Base-by-base conservation (phyloP, 2,888 invertebrate genomes). In the Drosophila rubida region DNA sequence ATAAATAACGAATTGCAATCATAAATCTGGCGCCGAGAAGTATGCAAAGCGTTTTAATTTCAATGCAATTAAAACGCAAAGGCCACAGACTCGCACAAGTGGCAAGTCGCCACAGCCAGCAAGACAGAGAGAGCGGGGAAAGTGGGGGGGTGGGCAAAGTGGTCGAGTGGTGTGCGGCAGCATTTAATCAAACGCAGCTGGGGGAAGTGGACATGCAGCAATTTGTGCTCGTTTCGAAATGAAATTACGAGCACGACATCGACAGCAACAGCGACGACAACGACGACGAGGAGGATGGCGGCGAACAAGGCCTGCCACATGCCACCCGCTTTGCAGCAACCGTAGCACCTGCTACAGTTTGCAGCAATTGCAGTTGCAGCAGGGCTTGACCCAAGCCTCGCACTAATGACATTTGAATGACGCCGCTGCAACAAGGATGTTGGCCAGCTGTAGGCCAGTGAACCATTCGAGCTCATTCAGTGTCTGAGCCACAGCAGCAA, bases 371-470 rank as follows among this genome's bases (percentile, higher is more conserved):
- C 32, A 14, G 57, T 37, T 45, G 46, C 54, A 46, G 50, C 49
- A 37, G 32, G 8, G 41, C 59, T 66, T 76, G 72, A 72, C 72
- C 74, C 61, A 44, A 58, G 54, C 63, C 19, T 23, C 30, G 48
- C 66, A 58, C 88, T 88, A 84, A 84, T 84, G 87, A 88, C 87
- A 75, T 88, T 88, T 73, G 73, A 88, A 88, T 87, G 84, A 84
- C 88, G 68, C 32, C 11, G 72, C 51, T 9, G 32, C 59, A 54
- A 41, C 54, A 39, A 35, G 30, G 6, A 70, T 42, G 19, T 19
- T 3, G 2, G 19, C 19, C 19, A 19, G 3, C 2, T 30, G 39
- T 37, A 16, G 41, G 27, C 23, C 53, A 41, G 54, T 39, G 27
- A 2, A 32, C 48, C 30, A 48, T 42, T 35, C 53, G 22, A 27